Evolutionary conservation across 2,113 vertebrate species (phyloP).

Genomic region (Passer domesticus): DNA sequence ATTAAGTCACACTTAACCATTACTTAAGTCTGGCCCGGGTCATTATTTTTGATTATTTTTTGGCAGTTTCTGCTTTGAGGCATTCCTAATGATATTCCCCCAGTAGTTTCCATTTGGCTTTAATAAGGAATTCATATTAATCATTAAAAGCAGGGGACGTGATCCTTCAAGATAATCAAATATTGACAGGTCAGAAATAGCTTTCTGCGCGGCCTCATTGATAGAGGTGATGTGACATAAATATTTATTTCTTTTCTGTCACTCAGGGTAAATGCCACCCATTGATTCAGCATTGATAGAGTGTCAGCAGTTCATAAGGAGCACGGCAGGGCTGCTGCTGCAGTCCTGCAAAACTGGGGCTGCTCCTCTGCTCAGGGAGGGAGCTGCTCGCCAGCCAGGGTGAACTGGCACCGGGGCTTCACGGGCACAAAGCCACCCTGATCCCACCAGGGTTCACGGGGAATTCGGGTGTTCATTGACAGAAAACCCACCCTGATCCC

Average conservation of each 20-base stretch:
- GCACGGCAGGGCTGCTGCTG: conserved; percentile 73
- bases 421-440: conserved; percentile 26
- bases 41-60: conserved; percentile 54
- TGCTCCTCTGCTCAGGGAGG: conserved; percentile 24
- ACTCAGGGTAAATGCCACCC: conserved; percentile 87
- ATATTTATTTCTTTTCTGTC: conserved; percentile 99
- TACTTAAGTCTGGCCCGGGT: conserved; percentile 50
- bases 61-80: conserved; percentile 68
- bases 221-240: conserved; percentile 96
- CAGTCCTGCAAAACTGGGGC: too few relatives aligned
- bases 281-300: conserved; percentile 81
- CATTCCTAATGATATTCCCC: conserved; percentile 71
- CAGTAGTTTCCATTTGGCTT: conserved; percentile 75
- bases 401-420: conserved; percentile 72
- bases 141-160: conserved; percentile 86
- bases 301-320: conserved; percentile 83
- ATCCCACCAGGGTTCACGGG: not conserved
- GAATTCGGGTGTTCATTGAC: not conserved
- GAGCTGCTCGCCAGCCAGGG: conserved; percentile 48
- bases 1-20: conserved; percentile 60
- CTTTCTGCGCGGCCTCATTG: conserved; percentile 88
- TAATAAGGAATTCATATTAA: conserved; percentile 94
- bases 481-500: not conserved
- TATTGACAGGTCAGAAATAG: conserved; percentile 96
- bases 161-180: conserved; percentile 96